Percentiles rank a stretch among this genome's conserved stretches.
These are phyloP conservation scores for Nudaria mundana DNA, from an alignment of 2,888 invertebrate genomes.

Conservation along the genomic window DNA sequence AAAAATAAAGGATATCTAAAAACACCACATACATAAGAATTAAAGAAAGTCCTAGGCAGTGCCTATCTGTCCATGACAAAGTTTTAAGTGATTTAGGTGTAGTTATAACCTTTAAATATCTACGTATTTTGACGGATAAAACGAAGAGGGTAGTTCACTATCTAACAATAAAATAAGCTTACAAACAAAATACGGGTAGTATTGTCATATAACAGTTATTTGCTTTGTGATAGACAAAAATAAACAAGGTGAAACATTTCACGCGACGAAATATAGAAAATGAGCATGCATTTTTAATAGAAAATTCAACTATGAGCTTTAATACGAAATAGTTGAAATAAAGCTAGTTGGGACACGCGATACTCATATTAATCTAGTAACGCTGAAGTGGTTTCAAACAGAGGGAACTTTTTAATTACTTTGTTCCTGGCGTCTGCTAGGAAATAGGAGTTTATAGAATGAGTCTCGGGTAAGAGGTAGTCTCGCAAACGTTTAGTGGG, in stretches of 20 bases:
- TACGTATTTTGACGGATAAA: too few relatives aligned
- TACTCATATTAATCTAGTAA: constrained; percentile 47
- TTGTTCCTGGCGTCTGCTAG: constrained; percentile 49
- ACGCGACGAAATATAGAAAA: constrained; percentile 38
- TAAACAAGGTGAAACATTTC: constrained; percentile 27
- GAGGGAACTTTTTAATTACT: constrained; percentile 58
- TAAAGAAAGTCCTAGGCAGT: too few relatives aligned
- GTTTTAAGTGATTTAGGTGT: too few relatives aligned
- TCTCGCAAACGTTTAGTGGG: constrained; percentile 19
- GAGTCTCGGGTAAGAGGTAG: constrained; percentile 19
- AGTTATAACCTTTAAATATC: too few relatives aligned
- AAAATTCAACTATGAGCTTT: constrained; percentile 39
- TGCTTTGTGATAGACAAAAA: constrained; percentile 29
- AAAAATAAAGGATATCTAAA: too few relatives aligned
- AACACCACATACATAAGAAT: too few relatives aligned
- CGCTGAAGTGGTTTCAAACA: constrained; percentile 42
- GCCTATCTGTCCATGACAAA: too few relatives aligned
- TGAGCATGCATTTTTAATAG: constrained; percentile 46
- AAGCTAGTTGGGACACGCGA: constrained; percentile 44
- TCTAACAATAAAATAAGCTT: neutral
- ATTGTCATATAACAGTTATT: constrained; percentile 25
- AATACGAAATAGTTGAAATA: constrained; percentile 42
- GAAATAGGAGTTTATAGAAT: constrained; percentile 35
- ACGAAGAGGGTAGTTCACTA: too few relatives aligned
- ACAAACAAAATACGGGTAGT: constrained; percentile 1